phyloP scores from a whole-genome alignment of 1,140 invertebrate species.

The Phymorhynchus buccinoides region DNA sequence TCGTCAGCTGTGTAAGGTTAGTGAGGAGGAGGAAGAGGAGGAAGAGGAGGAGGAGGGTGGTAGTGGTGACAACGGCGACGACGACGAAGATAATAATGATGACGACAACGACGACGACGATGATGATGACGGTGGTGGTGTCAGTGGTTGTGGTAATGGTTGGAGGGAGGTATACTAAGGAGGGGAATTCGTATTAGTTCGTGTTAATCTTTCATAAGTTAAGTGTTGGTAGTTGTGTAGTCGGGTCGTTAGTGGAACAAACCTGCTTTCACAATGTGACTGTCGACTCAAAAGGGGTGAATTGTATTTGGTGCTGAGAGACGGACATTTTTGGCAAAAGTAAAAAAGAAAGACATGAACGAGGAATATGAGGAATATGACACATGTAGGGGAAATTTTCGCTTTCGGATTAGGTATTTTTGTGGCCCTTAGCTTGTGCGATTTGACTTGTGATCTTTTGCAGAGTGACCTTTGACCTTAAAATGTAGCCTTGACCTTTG shows the following conservation, averaged over 20 bases:
- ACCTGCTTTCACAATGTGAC: too few species aligned
- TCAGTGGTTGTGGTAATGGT: background rate
- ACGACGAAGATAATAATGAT: background rate
- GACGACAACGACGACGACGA: background rate
- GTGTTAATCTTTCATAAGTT: too few species aligned
- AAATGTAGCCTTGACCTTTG: background rate
- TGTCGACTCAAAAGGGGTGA: too few species aligned
- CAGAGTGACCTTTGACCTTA: background rate
- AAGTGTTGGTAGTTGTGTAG: too few species aligned
- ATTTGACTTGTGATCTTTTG: background rate
- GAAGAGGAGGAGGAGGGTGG: background rate
- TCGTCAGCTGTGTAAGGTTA: slow-evolving; percentile 58
- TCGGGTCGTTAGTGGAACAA: too few species aligned
- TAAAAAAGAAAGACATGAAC: too few species aligned
- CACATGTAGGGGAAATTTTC: background rate
- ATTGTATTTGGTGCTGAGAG: too few species aligned
- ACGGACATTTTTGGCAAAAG: background rate
- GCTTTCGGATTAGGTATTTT: background rate
- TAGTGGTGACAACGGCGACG: background rate
- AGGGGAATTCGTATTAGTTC: too few species aligned
- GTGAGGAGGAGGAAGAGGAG: background rate
- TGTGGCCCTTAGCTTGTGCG: background rate
- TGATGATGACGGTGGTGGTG: background rate
- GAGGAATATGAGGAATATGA: too few species aligned
- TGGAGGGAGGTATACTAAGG: too few species aligned